phyloP scores from a whole-genome alignment of 2,797 vertebrate genomes.

The Phyllotis vaccarum region DNA sequence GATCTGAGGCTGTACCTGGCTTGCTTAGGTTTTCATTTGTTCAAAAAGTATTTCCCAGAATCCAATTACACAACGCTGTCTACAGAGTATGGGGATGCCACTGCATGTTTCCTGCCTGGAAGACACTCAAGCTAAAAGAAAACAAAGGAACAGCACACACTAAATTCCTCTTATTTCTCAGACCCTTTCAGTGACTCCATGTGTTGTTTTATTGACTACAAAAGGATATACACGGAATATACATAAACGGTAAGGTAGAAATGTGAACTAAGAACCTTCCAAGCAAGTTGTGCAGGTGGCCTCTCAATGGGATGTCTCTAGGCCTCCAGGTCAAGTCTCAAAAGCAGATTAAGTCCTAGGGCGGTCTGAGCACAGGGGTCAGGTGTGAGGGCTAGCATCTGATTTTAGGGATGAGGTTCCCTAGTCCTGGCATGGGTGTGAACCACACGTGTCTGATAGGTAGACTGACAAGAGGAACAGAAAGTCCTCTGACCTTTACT shows the following conservation, averaged over 20 bases:
- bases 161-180: background rate
- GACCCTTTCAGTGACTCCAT: background rate
- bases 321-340: background rate
- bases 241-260: background rate
- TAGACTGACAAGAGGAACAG: background rate
- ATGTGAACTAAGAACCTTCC: background rate
- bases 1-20: background rate
- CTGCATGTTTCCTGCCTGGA: background rate
- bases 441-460: background rate
- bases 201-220: background rate
- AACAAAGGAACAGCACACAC: background rate
- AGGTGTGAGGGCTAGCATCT: background rate
- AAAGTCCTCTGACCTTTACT: background rate
- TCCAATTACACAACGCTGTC: background rate
- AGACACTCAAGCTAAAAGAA: background rate
- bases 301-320: background rate
- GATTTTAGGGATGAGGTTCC: background rate
- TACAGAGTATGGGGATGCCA: background rate
- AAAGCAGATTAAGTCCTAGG: background rate
- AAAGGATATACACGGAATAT: background rate
- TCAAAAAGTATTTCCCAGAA: background rate
- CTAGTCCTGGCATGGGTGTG: fast-evolving
- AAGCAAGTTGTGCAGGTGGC: background rate
- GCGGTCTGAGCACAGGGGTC: background rate
- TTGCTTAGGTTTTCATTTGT: background rate